Percentiles rank a stretch among this genome's conserved stretches.
These are phyloP conservation scores for Aphelenchoides fujianensis DNA, from an alignment of 1,140 invertebrate genomes.

Conservation along the genomic window DNA sequence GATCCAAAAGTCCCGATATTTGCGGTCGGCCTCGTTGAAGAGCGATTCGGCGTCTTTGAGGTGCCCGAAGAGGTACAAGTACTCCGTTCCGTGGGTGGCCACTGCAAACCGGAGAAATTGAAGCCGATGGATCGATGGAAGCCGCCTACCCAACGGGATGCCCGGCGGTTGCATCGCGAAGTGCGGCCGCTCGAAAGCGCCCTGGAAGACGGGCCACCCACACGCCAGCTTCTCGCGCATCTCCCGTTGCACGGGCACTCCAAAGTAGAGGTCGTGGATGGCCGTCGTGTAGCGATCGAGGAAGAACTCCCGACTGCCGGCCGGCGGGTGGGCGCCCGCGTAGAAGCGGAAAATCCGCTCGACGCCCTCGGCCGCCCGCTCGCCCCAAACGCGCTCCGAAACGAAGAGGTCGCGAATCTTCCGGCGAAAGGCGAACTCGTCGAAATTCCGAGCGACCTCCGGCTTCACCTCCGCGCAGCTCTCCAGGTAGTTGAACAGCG, in stretches of 20 bases:
- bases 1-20: not conserved
- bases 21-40: not conserved
- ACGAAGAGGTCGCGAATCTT: conserved; percentile 1
- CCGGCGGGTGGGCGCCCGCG: not conserved
- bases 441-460: not conserved
- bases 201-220: not conserved
- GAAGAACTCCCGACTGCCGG: not conserved
- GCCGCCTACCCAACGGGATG: not conserved
- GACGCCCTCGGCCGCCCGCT: not conserved
- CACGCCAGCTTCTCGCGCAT: not conserved
- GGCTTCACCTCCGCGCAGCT: not conserved
- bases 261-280: conserved; percentile 7
- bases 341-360: not conserved
- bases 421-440: not conserved
- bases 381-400: not conserved
- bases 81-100: conserved; percentile 3
- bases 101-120: not conserved
- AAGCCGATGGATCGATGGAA: not conserved
- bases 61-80: conserved; percentile 8
- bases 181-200: not conserved
- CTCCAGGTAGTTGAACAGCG: conserved; percentile 8
- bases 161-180: not conserved
- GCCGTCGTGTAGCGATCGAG: not conserved
- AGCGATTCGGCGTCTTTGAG: not conserved
- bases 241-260: not conserved